Evolutionary conservation across 2,797 vertebrate species (phyloP).

Genomic region (Sebastes trivittatus): DNA sequence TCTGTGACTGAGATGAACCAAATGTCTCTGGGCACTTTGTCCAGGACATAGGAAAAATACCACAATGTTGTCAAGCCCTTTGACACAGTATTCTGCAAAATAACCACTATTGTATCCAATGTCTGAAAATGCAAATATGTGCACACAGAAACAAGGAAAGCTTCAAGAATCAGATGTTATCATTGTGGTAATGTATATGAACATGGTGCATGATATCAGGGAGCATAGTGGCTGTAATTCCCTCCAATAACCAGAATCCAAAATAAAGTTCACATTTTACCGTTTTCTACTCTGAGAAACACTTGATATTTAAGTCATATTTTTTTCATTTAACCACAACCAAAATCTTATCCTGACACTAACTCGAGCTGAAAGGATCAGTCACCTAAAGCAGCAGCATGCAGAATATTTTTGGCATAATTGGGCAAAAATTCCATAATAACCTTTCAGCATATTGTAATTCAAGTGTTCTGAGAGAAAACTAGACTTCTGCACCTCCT

Average conservation of each 20-base stretch:
- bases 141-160: background rate
- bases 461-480: no score
- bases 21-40: background rate
- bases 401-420: no score
- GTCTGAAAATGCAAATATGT: background rate
- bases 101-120: background rate
- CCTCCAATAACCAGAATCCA: background rate
- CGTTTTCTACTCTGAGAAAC: background rate
- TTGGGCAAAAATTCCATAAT: no score
- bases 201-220: background rate
- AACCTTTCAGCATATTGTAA: no score
- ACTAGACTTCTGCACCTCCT: no score
- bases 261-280: background rate
- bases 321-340: background rate
- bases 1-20: background rate
- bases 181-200: background rate
- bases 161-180: background rate
- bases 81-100: background rate
- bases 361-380: background rate
- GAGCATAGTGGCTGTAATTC: no score
- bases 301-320: background rate
- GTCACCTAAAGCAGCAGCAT: background rate
- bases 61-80: background rate
- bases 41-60: background rate
- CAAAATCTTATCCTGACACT: background rate